Evolutionary conservation across 2,797 vertebrate species (phyloP).

Genomic region (Coregonus sp.): DNA sequence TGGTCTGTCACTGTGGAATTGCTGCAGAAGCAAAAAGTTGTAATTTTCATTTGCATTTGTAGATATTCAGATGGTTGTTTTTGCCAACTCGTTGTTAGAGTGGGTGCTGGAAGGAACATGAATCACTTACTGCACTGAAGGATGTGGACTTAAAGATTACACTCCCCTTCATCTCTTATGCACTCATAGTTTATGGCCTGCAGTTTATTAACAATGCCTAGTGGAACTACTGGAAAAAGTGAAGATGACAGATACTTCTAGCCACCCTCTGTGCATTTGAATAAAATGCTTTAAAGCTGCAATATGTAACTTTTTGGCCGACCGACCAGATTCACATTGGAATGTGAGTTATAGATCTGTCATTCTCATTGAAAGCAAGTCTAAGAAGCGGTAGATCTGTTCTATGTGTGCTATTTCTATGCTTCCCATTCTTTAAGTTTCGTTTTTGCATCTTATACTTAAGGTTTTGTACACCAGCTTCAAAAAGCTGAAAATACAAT

Average conservation of each 20-base stretch:
- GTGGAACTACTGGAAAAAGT: slow-evolving; percentile 14
- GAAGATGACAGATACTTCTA: slow-evolving; percentile 18
- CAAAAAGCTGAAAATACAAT: too few species aligned
- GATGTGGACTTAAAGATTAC: slow-evolving; percentile 22
- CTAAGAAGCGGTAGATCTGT: too few species aligned
- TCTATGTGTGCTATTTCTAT: too few species aligned
- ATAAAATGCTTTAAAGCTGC: background rate
- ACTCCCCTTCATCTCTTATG: background rate
- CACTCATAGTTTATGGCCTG: background rate
- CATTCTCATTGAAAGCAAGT: too few species aligned
- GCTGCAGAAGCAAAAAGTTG: slow-evolving; percentile 34
- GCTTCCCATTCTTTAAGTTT: too few species aligned
- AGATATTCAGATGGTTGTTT: slow-evolving; percentile 42
- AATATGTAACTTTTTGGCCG: too few species aligned
- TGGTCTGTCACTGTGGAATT: slow-evolving; percentile 44
- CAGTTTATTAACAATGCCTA: slow-evolving; percentile 18
- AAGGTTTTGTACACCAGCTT: too few species aligned
- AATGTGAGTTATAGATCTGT: too few species aligned
- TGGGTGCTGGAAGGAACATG: slow-evolving; percentile 20
- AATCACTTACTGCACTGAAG: slow-evolving; percentile 23
- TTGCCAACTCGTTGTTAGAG: slow-evolving; percentile 30
- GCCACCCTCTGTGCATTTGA: background rate
- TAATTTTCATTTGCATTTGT: slow-evolving; percentile 53
- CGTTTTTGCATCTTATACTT: background rate
- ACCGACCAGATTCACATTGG: too few species aligned